Evolutionary conservation across 2,797 vertebrate genomes (phyloP).

Genomic region (Poeciliopsis presidionis): DNA sequence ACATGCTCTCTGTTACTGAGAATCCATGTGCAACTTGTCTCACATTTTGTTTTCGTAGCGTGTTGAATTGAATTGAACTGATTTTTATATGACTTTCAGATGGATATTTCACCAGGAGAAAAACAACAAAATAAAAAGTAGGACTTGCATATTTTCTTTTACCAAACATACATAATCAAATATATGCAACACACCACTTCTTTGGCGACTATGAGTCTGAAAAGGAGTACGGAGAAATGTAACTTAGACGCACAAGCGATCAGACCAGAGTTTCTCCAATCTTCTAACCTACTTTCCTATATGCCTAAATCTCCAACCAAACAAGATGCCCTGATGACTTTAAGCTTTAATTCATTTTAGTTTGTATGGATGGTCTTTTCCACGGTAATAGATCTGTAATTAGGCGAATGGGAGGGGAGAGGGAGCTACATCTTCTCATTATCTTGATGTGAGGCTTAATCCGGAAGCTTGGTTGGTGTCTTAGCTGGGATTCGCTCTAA

Average conservation of each 20-base stretch:
- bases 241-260: background rate
- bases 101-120: too few species aligned
- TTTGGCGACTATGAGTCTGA: too few species aligned
- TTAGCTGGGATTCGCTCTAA: constrained; percentile 63
- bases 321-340: constrained; percentile 66
- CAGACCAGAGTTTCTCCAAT: constrained; percentile 45
- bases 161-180: too few species aligned
- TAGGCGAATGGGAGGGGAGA: constrained; percentile 57
- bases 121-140: too few species aligned
- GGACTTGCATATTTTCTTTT: too few species aligned
- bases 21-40: constrained; percentile 8
- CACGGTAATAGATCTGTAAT: constrained; percentile 67
- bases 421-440: constrained; percentile 71
- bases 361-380: constrained; percentile 62
- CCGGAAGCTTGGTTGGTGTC: constrained; percentile 60
- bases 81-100: too few species aligned
- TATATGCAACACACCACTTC: too few species aligned
- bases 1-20: constrained; percentile 28
- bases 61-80: constrained; percentile 3
- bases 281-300: constrained; percentile 48
- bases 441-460: constrained; percentile 74
- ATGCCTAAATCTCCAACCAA: constrained; percentile 59
- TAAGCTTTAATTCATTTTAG: constrained; percentile 73
- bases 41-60: constrained; percentile 25
- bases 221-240: too few species aligned